A percentile compares a stretch with the other conserved stretches of the same genome.
Evolutionary conservation across 1,140 invertebrate genomes (phyloP).

Genomic region (Cydia fagiglandana): DNA sequence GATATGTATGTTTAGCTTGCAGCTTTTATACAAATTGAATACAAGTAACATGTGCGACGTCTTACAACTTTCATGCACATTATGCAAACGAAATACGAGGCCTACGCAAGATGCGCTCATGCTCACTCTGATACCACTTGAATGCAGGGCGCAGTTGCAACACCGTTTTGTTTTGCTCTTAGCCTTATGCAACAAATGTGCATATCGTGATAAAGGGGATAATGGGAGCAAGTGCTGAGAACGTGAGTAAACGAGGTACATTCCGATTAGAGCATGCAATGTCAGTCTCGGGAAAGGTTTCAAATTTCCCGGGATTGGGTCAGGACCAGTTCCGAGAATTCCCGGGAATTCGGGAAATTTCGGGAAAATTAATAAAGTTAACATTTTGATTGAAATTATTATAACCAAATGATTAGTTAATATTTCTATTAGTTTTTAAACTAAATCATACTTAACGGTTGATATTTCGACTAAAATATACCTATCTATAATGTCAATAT

Average conservation of each 20-base stretch:
- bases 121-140: conserved; percentile 11
- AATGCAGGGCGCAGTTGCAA: conserved; percentile 25
- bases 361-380: too few species aligned
- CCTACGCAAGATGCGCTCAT: conserved; percentile 25
- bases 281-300: too few species aligned
- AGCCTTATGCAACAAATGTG: conserved; percentile 28
- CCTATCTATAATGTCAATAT: too few species aligned
- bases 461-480: too few species aligned
- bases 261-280: too few species aligned
- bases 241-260: background rate
- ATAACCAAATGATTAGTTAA: too few species aligned
- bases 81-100: conserved; percentile 13
- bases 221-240: conserved; percentile 24
- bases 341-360: too few species aligned
- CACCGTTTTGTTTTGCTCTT: conserved; percentile 26
- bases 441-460: too few species aligned
- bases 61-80: conserved; percentile 3
- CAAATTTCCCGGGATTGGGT: too few species aligned
- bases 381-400: too few species aligned
- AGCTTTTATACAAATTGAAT: background rate
- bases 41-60: background rate
- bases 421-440: too few species aligned
- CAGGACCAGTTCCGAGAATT: too few species aligned
- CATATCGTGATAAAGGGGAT: conserved; percentile 27
- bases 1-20: background rate